A percentile compares a stretch with the other conserved stretches of the same genome.
phyloP scores from a whole-genome alignment of 2,113 vertebrate genomes.

The Mustela lutreola region DNA sequence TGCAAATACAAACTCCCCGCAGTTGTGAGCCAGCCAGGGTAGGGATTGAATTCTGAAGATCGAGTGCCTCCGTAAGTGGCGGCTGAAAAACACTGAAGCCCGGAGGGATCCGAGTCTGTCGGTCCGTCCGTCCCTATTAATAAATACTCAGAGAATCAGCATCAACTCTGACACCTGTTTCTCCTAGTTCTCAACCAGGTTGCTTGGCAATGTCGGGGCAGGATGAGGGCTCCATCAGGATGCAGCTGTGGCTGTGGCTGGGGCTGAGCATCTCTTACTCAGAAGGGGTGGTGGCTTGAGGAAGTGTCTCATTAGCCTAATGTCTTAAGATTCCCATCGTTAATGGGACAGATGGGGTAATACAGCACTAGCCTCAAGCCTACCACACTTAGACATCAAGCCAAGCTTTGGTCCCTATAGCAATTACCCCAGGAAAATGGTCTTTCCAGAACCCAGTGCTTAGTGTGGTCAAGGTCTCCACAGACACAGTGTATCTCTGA shows the following conservation, averaged over 20 bases:
- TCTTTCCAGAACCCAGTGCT: not conserved
- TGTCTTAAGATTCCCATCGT: not conserved
- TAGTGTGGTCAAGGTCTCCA: not conserved
- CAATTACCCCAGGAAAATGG: not conserved
- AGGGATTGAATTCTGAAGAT: not conserved
- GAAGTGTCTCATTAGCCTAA: not conserved
- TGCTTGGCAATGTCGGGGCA: not conserved
- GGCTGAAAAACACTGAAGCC: constrained; percentile 22
- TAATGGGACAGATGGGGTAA: not conserved
- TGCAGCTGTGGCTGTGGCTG: fast-evolving
- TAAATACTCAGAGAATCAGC: not conserved
- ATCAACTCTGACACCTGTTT: fast-evolving
- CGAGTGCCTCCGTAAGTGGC: not conserved
- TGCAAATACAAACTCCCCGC: not conserved
- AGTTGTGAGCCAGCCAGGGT: not conserved
- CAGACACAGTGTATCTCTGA: fast-evolving
- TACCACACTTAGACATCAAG: not conserved
- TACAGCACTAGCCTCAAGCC: not conserved
- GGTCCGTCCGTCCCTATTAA: not conserved
- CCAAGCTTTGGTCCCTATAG: not conserved
- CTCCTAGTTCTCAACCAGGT: not conserved
- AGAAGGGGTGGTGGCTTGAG: not conserved
- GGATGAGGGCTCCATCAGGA: not conserved
- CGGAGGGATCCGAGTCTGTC: not conserved
- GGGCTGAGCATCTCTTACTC: fast-evolving